Percentiles rank a stretch among this genome's conserved stretches.
Conservation (phyloP, 2,888 invertebrate species). For the Rhyacophila evoluta region DNA sequence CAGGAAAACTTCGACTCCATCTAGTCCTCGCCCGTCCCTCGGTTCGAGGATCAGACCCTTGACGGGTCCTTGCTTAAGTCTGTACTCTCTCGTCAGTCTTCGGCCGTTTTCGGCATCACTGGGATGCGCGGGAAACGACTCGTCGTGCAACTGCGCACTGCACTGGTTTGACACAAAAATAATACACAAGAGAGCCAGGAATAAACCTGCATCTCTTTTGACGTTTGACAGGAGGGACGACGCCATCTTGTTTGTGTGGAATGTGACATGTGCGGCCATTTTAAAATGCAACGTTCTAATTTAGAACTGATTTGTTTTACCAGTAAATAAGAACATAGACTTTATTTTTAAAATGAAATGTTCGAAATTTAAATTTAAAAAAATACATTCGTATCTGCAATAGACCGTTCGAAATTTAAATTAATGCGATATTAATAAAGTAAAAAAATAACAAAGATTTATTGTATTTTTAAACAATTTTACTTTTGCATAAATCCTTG, state of each 20-base stretch:
- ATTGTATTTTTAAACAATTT: no score
- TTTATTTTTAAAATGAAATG: no score
- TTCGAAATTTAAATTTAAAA: no score
- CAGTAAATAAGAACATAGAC: not conserved
- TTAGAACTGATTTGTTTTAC: not conserved
- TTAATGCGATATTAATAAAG: no score
- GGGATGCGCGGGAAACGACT: conserved; percentile 57
- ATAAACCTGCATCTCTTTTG: conserved; percentile 23
- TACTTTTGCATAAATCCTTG: no score
- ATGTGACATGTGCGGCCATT: conserved; percentile 36
- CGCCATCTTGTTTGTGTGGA: conserved; percentile 27
- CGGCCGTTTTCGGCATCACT: conserved; percentile 63
- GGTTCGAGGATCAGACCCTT: conserved; percentile 77
- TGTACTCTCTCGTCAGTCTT: conserved; percentile 72
- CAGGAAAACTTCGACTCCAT: conserved; percentile 80
- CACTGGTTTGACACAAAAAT: not conserved
- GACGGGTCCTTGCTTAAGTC: conserved; percentile 76
- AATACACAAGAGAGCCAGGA: conserved; percentile 16
- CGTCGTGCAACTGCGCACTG: conserved; percentile 61
- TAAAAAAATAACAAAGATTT: no score
- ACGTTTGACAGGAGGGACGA: conserved; percentile 7
- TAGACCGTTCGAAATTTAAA: no score
- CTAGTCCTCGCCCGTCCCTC: conserved; percentile 68
- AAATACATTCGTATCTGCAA: no score
- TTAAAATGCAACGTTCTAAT: conserved; percentile 23